Base-by-base conservation (phyloP, 2,113 vertebrate species). In the Labrus mixtus region DNA sequence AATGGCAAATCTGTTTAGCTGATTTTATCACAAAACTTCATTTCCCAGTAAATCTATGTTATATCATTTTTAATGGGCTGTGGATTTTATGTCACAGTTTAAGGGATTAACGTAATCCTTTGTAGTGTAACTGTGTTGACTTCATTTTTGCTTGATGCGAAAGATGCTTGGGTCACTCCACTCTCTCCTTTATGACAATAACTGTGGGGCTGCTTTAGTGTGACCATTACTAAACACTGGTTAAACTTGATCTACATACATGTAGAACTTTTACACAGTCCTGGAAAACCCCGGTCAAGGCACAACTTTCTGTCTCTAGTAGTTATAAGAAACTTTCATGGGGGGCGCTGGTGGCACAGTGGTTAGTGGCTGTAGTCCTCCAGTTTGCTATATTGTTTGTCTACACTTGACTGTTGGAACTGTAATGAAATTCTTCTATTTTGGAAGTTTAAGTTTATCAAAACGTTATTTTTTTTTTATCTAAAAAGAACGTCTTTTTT, bases 1-100 rank as follows among this genome's bases (percentile, higher is more conserved):
- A 73, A 57, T 55, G 15, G 23, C 13, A 66, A 76, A 81, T 78
- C 43, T 12, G 63, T 73, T 79, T 51, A 73, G 43, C 19, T 59
- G 37, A 62, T 63, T 53, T 15, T 9, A 77, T 50, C 43, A 53
- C n/a, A 68, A 81, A 72, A 68, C n/a, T 46, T 19, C 65, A 29
- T 59, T 50, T 68, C 43, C 78, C 63, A 10, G 64, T 59, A 53
- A 82, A 70, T 64, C 8, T 45, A 25, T 63, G 54, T 81, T 78
- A 59, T 41, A 61, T 82, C 0, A 75, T 71, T 65, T 76, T 51
- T 59, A 76, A 79, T 78, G 72, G 53, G 36, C 19, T 69, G 62
- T 60, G 46, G 53, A 60, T 67, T 81, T 79, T 19, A 73, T 67
- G 25, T 67, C 62, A 82, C 19, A n/a, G 19, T 51, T 51, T 10